Evolutionary conservation across 2,888 invertebrate species (phyloP).

Genomic region (Synanthedon myopaeformis): DNA sequence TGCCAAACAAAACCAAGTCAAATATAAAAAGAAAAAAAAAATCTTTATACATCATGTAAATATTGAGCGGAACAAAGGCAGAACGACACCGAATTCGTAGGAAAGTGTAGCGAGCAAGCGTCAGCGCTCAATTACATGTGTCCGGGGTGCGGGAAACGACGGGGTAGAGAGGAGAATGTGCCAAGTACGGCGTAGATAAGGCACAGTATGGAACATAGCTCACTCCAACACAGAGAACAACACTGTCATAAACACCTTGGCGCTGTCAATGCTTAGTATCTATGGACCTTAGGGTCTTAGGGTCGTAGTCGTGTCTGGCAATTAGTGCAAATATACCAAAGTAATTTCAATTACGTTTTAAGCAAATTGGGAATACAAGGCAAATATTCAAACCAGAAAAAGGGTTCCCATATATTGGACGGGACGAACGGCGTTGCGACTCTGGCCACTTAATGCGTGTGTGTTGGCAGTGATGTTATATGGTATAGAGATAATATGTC

Average conservation of each 20-base stretch:
- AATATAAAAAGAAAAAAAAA: slow-evolving; percentile 23
- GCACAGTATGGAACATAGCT: not conserved
- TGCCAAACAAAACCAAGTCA: not conserved
- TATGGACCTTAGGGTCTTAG: too few relatives aligned
- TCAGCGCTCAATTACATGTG: slow-evolving; percentile 43
- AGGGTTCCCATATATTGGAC: too few relatives aligned
- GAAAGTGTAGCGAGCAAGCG: slow-evolving; percentile 34
- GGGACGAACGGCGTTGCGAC: too few relatives aligned
- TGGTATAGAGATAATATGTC: too few relatives aligned
- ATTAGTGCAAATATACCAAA: not conserved
- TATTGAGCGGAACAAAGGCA: slow-evolving; percentile 48
- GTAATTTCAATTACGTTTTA: not conserved
- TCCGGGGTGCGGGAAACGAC: slow-evolving; percentile 20
- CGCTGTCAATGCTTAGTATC: not conserved
- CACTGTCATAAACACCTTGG: not conserved
- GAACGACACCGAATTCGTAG: slow-evolving; percentile 41
- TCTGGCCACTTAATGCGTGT: too few relatives aligned
- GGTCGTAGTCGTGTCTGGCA: too few relatives aligned
- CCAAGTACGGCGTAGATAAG: not conserved
- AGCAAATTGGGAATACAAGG: too few relatives aligned
- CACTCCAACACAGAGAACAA: too few relatives aligned
- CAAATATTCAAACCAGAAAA: too few relatives aligned
- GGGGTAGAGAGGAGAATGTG: not conserved
- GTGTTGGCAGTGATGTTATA: too few relatives aligned
- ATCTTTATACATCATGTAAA: slow-evolving; percentile 49